Evolutionary conservation across 1,140 invertebrate species (phyloP).

Genomic region (Drosophila lacertosa): DNA sequence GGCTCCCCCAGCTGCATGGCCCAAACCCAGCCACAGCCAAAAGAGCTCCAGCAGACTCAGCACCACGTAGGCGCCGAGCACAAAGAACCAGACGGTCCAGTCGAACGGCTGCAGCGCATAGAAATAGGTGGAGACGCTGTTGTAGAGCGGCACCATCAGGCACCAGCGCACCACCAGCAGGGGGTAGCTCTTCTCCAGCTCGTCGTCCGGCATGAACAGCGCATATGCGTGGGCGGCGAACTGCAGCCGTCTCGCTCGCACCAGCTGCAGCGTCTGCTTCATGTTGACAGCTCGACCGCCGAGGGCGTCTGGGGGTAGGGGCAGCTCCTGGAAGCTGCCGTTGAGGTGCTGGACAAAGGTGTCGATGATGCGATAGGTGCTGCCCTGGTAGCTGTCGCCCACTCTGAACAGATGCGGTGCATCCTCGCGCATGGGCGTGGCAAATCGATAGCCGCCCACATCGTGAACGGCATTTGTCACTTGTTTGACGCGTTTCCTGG

Average conservation of each 20-base stretch:
- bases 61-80: conserved; percentile 40
- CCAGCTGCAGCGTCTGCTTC: conserved; percentile 62
- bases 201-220: conserved; percentile 61
- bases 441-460: conserved; percentile 57
- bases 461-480: conserved; percentile 34
- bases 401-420: conserved; percentile 60
- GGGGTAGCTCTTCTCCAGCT: conserved; percentile 69
- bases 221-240: conserved; percentile 75
- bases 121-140: conserved; percentile 64
- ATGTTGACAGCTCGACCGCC: conserved; percentile 68
- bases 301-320: conserved; percentile 44
- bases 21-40: conserved; percentile 35
- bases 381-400: conserved; percentile 47
- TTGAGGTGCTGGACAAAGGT: conserved; percentile 65
- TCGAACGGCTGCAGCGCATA: conserved; percentile 66
- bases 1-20: not conserved
- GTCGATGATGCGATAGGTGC: conserved; percentile 62
- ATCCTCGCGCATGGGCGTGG: conserved; percentile 66
- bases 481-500: conserved; percentile 7
- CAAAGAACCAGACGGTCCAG: conserved; percentile 63
- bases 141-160: conserved; percentile 70
- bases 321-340: conserved; percentile 52
- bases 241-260: conserved; percentile 55
- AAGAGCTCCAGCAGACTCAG: conserved; percentile 51
- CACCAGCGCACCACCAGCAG: conserved; percentile 75